Evolutionary conservation across 2,888 invertebrate genomes (phyloP).

Genomic region (Mythimna lalbum): DNA sequence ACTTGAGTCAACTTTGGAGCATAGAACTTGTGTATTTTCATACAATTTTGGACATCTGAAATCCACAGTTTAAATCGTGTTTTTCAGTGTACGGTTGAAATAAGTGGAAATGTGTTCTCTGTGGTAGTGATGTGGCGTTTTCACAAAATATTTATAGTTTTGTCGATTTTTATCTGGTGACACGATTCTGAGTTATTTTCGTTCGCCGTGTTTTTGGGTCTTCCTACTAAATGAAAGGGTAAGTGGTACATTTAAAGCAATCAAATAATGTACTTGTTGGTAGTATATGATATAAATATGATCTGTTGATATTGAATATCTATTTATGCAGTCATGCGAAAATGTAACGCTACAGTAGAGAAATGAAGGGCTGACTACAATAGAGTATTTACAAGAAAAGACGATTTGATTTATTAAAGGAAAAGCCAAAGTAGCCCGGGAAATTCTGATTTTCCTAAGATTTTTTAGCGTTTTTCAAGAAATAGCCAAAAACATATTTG

Average conservation of each 20-base stretch:
- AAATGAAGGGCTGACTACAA: slow-evolving; percentile 13
- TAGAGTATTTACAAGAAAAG: neutral
- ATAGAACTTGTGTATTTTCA: slow-evolving; percentile 20
- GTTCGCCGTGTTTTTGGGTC: slow-evolving; percentile 32
- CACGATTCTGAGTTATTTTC: slow-evolving; percentile 61
- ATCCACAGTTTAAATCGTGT: neutral
- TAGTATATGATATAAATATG: slow-evolving; percentile 14
- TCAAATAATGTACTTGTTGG: neutral
- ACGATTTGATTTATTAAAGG: too few relatives aligned
- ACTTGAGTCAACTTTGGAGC: slow-evolving; percentile 57
- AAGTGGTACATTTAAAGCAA: slow-evolving; percentile 41
- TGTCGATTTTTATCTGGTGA: slow-evolving; percentile 38
- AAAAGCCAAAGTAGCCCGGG: too few relatives aligned
- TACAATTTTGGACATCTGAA: slow-evolving; percentile 7
- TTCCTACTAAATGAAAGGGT: slow-evolving; percentile 65
- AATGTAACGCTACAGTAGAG: slow-evolving; percentile 12
- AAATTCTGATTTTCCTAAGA: neutral
- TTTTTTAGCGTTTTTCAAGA: too few relatives aligned
- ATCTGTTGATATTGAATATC: neutral
- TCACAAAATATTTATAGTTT: slow-evolving; percentile 37
- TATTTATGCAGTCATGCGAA: slow-evolving; percentile 11
- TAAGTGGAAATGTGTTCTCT: slow-evolving; percentile 8
- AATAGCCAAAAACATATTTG: too few relatives aligned
- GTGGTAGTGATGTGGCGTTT: slow-evolving; percentile 31
- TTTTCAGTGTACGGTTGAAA: slow-evolving; percentile 3